Evolutionary conservation across 2,888 invertebrate species (phyloP).

Genomic region (Polydrusus tereticollis): DNA sequence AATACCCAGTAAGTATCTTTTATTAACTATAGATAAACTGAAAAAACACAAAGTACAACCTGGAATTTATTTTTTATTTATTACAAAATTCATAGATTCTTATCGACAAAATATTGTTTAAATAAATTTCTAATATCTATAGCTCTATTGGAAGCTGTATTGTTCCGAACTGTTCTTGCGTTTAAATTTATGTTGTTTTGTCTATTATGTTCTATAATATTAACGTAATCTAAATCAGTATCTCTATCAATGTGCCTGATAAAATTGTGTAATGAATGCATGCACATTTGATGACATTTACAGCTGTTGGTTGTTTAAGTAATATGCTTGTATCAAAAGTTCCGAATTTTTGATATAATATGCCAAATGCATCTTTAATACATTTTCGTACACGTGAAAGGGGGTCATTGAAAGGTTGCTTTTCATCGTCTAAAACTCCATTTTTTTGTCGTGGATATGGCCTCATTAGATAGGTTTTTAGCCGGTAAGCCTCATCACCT

Average conservation of each 20-base stretch:
- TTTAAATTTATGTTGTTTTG: conserved; percentile 6
- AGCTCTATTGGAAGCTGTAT: conserved; percentile 12
- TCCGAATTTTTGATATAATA: conserved; percentile 40
- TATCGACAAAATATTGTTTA: conserved; percentile 17
- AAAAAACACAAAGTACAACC: not conserved
- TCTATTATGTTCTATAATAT: not conserved
- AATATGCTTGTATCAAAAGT: conserved; percentile 43
- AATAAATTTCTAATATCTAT: conserved; percentile 22
- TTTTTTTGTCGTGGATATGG: conserved; percentile 33
- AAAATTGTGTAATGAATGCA: conserved; percentile 39
- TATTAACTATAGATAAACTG: not conserved
- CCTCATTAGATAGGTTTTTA: conserved; percentile 42
- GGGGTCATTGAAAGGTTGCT: conserved; percentile 39
- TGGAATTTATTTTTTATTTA: not conserved
- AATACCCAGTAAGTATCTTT: conserved; percentile 16
- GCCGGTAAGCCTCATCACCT: conserved; percentile 46
- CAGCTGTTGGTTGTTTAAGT: conserved; percentile 18
- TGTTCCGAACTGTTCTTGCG: conserved; percentile 1
- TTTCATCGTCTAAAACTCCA: conserved; percentile 22
- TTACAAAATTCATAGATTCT: not conserved
- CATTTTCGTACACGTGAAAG: conserved; percentile 44
- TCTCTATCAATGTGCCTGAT: conserved; percentile 32
- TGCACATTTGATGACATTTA: conserved; percentile 36
- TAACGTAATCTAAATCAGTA: conserved; percentile 21
- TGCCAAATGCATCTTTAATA: conserved; percentile 46